A percentile compares a stretch with the other conserved stretches of the same genome.
Evolutionary conservation across 2,113 vertebrate genomes (phyloP).

Genomic region (Arizona elegans): DNA sequence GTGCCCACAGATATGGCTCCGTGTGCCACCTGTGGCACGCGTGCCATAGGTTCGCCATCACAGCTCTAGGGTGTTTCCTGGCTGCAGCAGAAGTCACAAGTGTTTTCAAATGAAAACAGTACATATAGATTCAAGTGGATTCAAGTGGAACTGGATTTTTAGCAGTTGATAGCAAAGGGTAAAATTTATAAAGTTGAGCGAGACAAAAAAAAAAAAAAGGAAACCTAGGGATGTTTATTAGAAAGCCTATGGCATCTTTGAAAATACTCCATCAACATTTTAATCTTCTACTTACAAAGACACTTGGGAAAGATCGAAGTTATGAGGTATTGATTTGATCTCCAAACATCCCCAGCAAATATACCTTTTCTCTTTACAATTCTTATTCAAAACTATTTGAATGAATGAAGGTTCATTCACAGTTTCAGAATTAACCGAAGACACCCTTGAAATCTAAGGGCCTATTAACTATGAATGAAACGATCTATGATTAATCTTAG

Average conservation of each 20-base stretch:
- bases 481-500: no score
- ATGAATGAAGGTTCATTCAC: background rate
- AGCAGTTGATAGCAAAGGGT: background rate
- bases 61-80: background rate
- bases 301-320: background rate
- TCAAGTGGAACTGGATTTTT: background rate
- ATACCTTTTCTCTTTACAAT: background rate
- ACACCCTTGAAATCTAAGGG: background rate
- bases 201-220: background rate
- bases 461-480: background rate
- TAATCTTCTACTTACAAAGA: background rate
- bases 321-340: background rate
- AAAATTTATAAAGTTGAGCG: background rate
- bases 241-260: background rate
- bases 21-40: no score
- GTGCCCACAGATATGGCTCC: no score
- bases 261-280: background rate
- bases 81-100: background rate
- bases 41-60: no score
- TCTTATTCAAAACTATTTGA: background rate
- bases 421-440: background rate
- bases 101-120: background rate
- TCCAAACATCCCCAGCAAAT: background rate
- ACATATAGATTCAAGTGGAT: background rate
- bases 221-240: background rate